Percentiles rank a stretch among this genome's conserved stretches.
Evolutionary conservation across 2,888 invertebrate genomes (phyloP).

Genomic region (Eupithecia dodoneata): DNA sequence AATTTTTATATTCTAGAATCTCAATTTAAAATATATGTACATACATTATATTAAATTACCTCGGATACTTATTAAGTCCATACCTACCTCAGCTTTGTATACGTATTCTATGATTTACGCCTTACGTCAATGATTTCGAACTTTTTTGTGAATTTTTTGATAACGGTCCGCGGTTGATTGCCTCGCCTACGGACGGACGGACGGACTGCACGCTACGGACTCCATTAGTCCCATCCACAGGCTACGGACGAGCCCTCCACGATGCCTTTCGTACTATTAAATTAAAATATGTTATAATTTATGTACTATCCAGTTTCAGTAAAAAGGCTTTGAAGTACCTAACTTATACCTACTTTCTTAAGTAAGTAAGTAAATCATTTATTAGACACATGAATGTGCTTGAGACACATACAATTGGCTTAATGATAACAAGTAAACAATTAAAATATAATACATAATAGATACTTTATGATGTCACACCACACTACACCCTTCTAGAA

Average conservation of each 20-base stretch:
- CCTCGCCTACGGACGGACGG: constrained; percentile 35
- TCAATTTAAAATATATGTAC: neutral
- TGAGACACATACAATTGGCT: too few relatives aligned
- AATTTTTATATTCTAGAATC: neutral
- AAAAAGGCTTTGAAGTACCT: too few relatives aligned
- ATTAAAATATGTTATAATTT: too few relatives aligned
- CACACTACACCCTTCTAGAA: too few relatives aligned
- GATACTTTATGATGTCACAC: too few relatives aligned
- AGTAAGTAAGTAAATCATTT: too few relatives aligned
- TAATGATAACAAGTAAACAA: too few relatives aligned
- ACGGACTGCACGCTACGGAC: neutral
- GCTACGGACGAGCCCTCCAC: neutral
- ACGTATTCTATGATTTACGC: constrained; percentile 18
- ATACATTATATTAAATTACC: neutral
- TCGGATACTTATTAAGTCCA: neutral
- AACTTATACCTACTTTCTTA: too few relatives aligned
- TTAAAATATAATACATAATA: too few relatives aligned
- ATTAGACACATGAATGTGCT: too few relatives aligned
- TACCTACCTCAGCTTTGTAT: neutral
- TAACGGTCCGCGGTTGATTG: constrained; percentile 62
- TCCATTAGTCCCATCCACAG: constrained; percentile 8
- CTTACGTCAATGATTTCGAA: constrained; percentile 48
- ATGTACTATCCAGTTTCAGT: too few relatives aligned
- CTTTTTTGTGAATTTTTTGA: constrained; percentile 71
- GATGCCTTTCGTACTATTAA: neutral